Conservation (phyloP, 2,797 vertebrate genomes). For the Dryobates pubescens region DNA sequence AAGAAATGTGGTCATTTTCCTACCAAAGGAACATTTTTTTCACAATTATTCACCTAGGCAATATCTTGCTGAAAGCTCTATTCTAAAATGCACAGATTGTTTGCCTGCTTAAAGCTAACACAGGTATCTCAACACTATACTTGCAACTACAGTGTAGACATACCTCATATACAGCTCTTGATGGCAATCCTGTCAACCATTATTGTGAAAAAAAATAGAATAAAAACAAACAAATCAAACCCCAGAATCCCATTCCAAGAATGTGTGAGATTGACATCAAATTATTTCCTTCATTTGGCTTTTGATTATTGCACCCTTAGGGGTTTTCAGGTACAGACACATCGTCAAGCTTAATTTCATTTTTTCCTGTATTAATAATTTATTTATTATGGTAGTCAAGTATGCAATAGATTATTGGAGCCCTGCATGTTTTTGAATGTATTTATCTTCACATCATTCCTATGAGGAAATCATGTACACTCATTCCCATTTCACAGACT, state of each 20-base stretch:
- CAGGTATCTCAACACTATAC: neutral
- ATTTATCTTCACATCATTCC: slow-evolving; percentile 22
- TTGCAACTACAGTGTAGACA: neutral
- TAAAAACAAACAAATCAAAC: neutral
- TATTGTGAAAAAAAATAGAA: neutral
- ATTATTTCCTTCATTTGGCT: slow-evolving; percentile 50
- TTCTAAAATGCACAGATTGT: neutral
- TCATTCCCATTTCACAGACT: neutral
- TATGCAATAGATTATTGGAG: slow-evolving; percentile 29
- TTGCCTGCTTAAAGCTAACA: neutral
- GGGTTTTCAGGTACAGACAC: slow-evolving; percentile 61
- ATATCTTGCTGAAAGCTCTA: neutral
- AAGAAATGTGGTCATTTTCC: neutral
- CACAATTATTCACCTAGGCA: neutral
- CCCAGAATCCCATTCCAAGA: slow-evolving; percentile 35
- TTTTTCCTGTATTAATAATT: slow-evolving; percentile 57
- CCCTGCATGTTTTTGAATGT: neutral
- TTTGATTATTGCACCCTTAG: slow-evolving; percentile 33
- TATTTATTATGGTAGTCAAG: slow-evolving; percentile 25
- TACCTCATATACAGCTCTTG: neutral
- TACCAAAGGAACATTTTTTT: neutral
- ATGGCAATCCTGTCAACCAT: slow-evolving; percentile 18
- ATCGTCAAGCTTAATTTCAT: slow-evolving; percentile 29
- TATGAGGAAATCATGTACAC: slow-evolving; percentile 23
- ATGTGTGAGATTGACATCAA: slow-evolving; percentile 57